Evolutionary conservation across 1,140 invertebrate genomes (phyloP), one percentile per base, ranked within the genome.

Genomic region (Saccostrea echinata): DNA sequence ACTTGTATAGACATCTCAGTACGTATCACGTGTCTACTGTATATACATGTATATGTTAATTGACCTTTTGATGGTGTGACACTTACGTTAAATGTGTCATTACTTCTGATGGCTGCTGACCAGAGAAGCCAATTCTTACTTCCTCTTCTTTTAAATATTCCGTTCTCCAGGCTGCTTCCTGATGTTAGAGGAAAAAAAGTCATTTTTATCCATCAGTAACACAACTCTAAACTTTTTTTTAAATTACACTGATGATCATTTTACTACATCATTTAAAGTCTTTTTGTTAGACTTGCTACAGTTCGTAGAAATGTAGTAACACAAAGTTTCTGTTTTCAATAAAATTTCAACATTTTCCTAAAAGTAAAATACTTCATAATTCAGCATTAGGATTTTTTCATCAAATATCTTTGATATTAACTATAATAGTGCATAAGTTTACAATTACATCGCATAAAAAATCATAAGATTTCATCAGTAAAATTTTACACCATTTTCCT

Each of bases 81-180:
- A 30, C 30, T 76, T 30, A 76, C 68, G 27, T 76, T 27, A 76
- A 33, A 76, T 30, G 24, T 30, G 24, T 76, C 68, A 76, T 76
- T 33, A 16, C 27, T 76, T 76, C 68, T 30, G 9, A 1, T 30
- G 68, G 68, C 16, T 24, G 24, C 13, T 27, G 27, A 16, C 68
- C 68, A 30, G 68, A 33, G 24, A 33, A 33, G 8, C 68, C 68
- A 33, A 30, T 16, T 30, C 68, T 33, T 27, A 76, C 27, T 30
- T 76, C 68, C 27, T 76, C 68, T 27, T 76, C 68, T 12, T 33
- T 76, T 27, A 76, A 76, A 76, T 8, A 76, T 13, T 76, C 68
- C 0, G 30, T 76, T 30, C 68, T 76, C 68, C 68, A 76, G 8
- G 27, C 68, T 33, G 68, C 68, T 76, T 76, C 68, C 68, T 76